Evolutionary conservation across 2,888 invertebrate genomes (phyloP), one percentile per base, ranked within the genome.

Genomic region (Pandemis heparana): DNA sequence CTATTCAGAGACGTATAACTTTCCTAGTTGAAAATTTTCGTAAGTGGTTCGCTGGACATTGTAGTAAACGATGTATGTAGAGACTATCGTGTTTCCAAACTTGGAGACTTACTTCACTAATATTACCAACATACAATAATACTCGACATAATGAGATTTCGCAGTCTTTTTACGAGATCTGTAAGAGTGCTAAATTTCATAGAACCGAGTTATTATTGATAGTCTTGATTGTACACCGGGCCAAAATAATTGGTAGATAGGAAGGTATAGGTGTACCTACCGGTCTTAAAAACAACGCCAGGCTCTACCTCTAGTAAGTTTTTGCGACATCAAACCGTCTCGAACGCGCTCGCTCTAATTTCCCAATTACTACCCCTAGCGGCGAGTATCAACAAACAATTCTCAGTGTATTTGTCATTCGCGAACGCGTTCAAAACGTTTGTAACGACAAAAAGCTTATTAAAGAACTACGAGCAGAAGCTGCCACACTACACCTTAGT

Each of bases 161-260:
- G 23, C 56, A 23, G 10, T 23, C 56, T 23, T 56, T 12, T 56
- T 10, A 23, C 12, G 23, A 12, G 9, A 8, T 18, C 18, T 56
- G 23, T 43, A 32, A 64, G 46, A 64, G 63, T 1, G 46, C 46
- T 64, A 23, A 48, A 12, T 16, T 64, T 14, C 9, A 48, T 48
- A 14, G 16, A n/a, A n/a, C 48, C 60, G 60, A 38, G 60, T 46
- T 43, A 14, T 18, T 62, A 62, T 23, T 62, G 32, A 64, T 43
- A 48, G 64, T 63, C 63, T 14, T 46, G 14, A 46, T 10, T 10
- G 12, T 12, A 46, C 5, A 10, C 10, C 14, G 43, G 12, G 12
- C 12, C 12, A 46, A 12, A 9, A 9, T 41, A 6, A 41, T 41
- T 9, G 41, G 9, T 9, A 41, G 41, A 41, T 6, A 41, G 41